phyloP scores from a whole-genome alignment of 2,113 vertebrate species.

The Epinephelus cyanopodus region DNA sequence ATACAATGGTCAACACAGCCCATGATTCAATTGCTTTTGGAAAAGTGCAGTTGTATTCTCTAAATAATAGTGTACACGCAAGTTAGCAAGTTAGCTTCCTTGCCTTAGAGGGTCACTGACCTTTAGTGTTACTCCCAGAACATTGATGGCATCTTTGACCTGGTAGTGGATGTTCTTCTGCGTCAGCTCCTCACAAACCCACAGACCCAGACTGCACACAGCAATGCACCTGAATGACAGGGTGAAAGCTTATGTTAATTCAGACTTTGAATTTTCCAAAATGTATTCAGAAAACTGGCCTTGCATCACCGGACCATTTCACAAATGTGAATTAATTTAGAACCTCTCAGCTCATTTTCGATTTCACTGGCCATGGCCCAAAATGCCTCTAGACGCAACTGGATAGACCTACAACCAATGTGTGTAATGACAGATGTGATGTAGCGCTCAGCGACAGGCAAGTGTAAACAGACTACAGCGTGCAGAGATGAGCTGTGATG shows the following conservation, averaged over 20 bases:
- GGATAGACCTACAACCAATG: no score
- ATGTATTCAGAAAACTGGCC: neutral
- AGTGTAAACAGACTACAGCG: no score
- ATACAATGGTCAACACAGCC: neutral
- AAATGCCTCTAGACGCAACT: no score
- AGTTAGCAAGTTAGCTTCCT: neutral
- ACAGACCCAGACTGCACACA: slow-evolving; percentile 94
- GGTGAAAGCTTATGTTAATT: neutral
- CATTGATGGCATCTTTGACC: slow-evolving; percentile 94
- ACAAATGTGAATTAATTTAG: no score
- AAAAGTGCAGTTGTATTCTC: neutral
- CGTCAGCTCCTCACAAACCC: slow-evolving; percentile 95
- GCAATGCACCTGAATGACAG: slow-evolving; percentile 89
- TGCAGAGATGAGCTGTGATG: no score
- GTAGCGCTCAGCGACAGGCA: no score
- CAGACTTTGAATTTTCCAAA: neutral
- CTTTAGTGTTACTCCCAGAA: slow-evolving; percentile 97
- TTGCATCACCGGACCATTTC: no score
- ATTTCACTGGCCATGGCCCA: no score
- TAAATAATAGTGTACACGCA: neutral
- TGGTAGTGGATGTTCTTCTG: slow-evolving; percentile 89
- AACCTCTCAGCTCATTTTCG: no score
- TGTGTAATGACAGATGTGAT: no score
- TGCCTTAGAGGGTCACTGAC: slow-evolving; percentile 76
- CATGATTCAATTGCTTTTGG: neutral